Conservation (phyloP, 2,113 vertebrate species). For the Campylomormyrus numenius region DNA sequence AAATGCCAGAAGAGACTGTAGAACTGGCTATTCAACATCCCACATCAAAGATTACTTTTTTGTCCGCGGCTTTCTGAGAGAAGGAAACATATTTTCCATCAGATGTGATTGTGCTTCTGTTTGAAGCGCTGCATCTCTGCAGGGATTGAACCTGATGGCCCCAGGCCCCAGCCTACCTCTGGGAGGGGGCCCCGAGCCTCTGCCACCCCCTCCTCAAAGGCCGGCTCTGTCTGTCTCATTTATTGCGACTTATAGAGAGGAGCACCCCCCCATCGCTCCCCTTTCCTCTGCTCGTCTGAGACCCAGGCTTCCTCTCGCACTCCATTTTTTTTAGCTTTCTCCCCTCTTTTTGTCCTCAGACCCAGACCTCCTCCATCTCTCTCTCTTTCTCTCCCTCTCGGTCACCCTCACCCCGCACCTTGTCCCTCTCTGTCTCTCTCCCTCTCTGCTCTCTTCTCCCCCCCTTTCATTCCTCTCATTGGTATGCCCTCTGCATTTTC, state of each 20-base stretch:
- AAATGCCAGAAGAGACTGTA: constrained; percentile 85
- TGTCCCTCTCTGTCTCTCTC: constrained; percentile 1
- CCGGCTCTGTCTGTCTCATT: constrained; percentile 81
- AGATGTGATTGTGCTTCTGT: constrained; percentile 78
- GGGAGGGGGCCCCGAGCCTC: constrained; percentile 78
- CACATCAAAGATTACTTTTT: constrained; percentile 88
- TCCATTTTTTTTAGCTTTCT: neutral
- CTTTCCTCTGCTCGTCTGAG: neutral
- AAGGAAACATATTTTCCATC: constrained; percentile 84
- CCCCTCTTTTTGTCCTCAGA: neutral
- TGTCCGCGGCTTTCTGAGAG: constrained; percentile 73
- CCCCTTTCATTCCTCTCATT: constrained; percentile 75
- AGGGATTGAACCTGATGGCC: constrained; percentile 81
- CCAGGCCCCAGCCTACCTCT: constrained; percentile 77
- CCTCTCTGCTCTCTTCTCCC: neutral
- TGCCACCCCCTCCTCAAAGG: constrained; percentile 82
- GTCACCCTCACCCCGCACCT: neutral
- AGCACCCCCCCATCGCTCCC: constrained; percentile 51
- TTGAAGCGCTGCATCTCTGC: constrained; percentile 78
- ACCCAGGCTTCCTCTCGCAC: neutral
- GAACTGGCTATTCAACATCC: constrained; percentile 87
- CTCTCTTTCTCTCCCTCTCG: neutral
- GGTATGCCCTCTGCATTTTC: constrained; percentile 69
- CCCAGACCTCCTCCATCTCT: neutral
- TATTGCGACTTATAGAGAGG: constrained; percentile 83